phyloP scores from a whole-genome alignment of 1,140 invertebrate species.

The Orchesella cincta region DNA sequence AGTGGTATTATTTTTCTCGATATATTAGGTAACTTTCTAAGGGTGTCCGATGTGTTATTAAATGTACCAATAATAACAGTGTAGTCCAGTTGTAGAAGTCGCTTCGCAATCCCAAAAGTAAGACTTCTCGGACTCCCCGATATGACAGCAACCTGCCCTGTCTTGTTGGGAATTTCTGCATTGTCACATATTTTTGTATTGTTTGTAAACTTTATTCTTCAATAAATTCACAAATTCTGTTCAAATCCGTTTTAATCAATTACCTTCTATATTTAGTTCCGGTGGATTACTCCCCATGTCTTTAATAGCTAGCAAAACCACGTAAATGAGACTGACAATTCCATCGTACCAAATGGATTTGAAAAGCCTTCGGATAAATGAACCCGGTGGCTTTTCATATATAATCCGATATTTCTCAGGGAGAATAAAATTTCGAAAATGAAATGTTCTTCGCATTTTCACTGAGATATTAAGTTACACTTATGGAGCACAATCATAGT shows the following conservation, averaged over 20 bases:
- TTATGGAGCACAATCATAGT: neutral
- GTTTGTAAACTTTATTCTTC: neutral
- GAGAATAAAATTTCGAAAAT: slow-evolving; percentile 15
- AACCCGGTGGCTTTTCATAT: neutral
- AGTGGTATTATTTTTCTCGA: neutral
- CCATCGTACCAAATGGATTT: slow-evolving; percentile 20
- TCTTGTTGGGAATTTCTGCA: neutral
- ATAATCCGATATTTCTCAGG: slow-evolving; percentile 1
- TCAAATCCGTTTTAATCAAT: neutral
- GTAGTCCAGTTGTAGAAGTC: slow-evolving; percentile 75
- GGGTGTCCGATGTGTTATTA: neutral
- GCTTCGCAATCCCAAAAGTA: slow-evolving; percentile 73
- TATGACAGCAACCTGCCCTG: slow-evolving; percentile 74
- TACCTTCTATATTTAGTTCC: slow-evolving; percentile 3
- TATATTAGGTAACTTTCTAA: neutral
- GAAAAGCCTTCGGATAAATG: neutral
- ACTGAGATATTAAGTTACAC: neutral
- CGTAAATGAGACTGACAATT: neutral
- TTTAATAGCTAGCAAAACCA: neutral
- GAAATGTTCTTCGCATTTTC: neutral
- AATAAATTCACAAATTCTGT: no score
- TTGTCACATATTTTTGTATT: neutral
- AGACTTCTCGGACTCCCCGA: slow-evolving; percentile 88
- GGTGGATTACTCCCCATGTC: neutral
- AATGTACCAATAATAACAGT: slow-evolving; percentile 77